A percentile compares a stretch with the other conserved stretches of the same genome.
These are phyloP conservation scores for Globodera rostochiensis DNA, from an alignment of 1,140 invertebrate genomes.

Conservation along the genomic window DNA sequence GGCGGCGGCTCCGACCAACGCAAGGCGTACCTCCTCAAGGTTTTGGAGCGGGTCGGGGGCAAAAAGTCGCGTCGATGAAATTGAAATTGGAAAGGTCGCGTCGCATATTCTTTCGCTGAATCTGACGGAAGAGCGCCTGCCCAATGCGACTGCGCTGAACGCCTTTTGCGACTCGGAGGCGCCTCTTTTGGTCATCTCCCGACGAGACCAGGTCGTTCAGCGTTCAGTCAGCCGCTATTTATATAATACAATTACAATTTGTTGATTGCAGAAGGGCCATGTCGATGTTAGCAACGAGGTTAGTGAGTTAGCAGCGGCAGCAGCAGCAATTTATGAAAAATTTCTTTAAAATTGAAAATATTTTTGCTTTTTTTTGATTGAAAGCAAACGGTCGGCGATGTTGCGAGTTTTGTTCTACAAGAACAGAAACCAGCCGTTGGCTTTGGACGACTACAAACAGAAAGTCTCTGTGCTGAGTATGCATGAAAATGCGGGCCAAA, in stretches of 20 bases:
- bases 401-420: conserved; percentile 64
- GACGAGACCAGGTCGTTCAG: conserved; percentile 44
- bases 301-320: not conserved
- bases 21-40: conserved; percentile 29
- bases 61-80: not conserved
- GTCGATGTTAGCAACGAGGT: conserved; percentile 58
- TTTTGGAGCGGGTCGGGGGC: not conserved
- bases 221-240: not conserved
- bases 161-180: conserved; percentile 54
- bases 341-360: not conserved
- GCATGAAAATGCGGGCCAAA: conserved; percentile 56
- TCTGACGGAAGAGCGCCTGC: conserved; percentile 59
- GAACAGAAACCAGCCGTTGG: conserved; percentile 42
- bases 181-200: conserved; percentile 52
- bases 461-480: conserved; percentile 58
- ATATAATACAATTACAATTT: not conserved
- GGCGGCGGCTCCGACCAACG: conserved; percentile 17
- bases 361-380: not conserved
- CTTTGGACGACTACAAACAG: conserved; percentile 56
- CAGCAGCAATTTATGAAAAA: not conserved
- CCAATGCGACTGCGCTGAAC: conserved; percentile 52
- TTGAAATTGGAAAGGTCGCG: conserved; percentile 48
- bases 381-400: conserved; percentile 31
- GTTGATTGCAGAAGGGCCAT: conserved; percentile 52
- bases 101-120: conserved; percentile 62